Conservation (phyloP, 2,113 vertebrate genomes). For the Etia nguti region DNA sequence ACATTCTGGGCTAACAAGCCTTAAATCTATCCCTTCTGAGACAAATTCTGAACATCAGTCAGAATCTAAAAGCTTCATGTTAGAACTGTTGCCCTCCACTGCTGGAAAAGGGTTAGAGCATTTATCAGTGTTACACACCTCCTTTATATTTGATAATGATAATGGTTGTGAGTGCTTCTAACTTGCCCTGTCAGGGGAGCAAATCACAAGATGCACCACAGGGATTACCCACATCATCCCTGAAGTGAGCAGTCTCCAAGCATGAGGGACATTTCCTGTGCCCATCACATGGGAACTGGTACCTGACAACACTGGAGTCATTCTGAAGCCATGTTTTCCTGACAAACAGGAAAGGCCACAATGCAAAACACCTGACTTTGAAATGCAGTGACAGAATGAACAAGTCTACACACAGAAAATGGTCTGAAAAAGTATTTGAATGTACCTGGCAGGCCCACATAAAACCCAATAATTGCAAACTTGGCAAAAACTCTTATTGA, state of each 20-base stretch:
- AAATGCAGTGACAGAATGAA: background rate
- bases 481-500: background rate
- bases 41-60: background rate
- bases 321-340: background rate
- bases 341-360: background rate
- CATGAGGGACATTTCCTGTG: background rate
- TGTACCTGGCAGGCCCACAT: background rate
- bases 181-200: background rate
- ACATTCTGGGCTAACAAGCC: background rate
- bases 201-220: background rate
- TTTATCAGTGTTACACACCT: background rate
- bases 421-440: background rate
- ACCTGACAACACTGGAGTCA: background rate
- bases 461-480: background rate
- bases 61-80: background rate
- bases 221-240: background rate
- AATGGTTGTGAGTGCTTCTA: background rate
- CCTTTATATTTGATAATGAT: background rate
- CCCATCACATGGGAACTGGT: background rate
- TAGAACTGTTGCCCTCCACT: background rate
- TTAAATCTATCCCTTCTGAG: background rate
- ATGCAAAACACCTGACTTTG: background rate
- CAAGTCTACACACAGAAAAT: background rate
- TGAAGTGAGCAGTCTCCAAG: background rate
- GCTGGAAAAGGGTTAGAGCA: background rate